Evolutionary conservation across 2,113 vertebrate species (phyloP).

Genomic region (Lagopus muta): DNA sequence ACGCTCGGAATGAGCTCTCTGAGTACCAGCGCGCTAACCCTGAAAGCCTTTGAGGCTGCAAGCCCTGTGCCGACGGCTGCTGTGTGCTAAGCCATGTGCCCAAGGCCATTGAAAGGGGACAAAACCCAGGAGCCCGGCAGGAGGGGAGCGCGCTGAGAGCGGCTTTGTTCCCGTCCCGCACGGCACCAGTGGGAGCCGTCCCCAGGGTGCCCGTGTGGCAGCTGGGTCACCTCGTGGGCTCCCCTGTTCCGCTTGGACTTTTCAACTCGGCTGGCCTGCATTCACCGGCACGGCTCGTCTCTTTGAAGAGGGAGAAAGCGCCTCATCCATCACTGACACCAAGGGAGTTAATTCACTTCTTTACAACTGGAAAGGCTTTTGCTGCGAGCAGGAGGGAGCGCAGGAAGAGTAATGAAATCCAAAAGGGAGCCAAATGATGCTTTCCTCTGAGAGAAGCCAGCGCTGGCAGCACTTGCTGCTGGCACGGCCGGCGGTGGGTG

Average conservation of each 20-base stretch:
- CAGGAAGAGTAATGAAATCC: conserved; percentile 54
- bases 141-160: conserved; percentile 76
- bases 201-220: conserved; percentile 74
- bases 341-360: conserved; percentile 70
- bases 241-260: conserved; percentile 70
- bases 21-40: conserved; percentile 52
- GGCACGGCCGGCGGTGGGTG: neutral
- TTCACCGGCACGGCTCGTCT: conserved; percentile 43
- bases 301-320: conserved; percentile 81
- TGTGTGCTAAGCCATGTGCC: conserved; percentile 82
- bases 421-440: conserved; percentile 61
- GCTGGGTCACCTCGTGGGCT: conserved; percentile 81
- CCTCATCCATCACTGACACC: conserved; percentile 86
- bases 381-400: conserved; percentile 52
- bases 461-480: conserved; percentile 1
- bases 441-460: conserved; percentile 16
- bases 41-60: conserved; percentile 74
- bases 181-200: conserved; percentile 82
- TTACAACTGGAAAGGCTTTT: conserved; percentile 68
- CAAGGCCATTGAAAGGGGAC: conserved; percentile 79
- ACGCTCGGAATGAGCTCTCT: conserved; percentile 75
- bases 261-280: conserved; percentile 63
- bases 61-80: conserved; percentile 64
- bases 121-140: conserved; percentile 77
- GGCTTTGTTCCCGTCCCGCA: conserved; percentile 85